phyloP scores from a whole-genome alignment of 2,113 vertebrate species.

The Xyliphius kryptos region DNA sequence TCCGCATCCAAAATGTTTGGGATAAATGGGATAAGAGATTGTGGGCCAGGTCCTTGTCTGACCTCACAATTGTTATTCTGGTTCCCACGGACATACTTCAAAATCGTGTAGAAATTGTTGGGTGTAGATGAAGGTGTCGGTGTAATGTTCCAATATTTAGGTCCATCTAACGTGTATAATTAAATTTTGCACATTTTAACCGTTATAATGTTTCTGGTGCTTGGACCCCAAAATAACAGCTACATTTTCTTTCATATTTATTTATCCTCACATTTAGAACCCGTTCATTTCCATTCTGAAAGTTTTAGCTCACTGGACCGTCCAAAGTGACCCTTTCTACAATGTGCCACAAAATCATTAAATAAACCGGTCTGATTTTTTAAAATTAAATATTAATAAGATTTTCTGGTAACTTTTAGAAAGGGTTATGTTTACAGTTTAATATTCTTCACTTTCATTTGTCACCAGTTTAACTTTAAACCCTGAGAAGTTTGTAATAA shows the following conservation, averaged over 20 bases:
- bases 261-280: conserved; percentile 2
- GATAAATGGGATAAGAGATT: too few relatives aligned
- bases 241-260: conserved; percentile 6
- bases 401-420: conserved; percentile 24
- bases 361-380: background rate
- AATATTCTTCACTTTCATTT: background rate
- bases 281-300: conserved; percentile 24
- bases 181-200: conserved; percentile 6
- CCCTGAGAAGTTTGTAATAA: background rate
- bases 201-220: background rate
- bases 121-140: too few relatives aligned
- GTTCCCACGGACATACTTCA: too few relatives aligned
- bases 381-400: background rate
- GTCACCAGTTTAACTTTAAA: background rate
- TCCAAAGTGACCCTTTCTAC: conserved; percentile 26
- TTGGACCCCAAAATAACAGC: conserved; percentile 6
- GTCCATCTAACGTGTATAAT: background rate
- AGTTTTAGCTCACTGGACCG: background rate
- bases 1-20: too few relatives aligned
- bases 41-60: too few relatives aligned
- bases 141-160: too few relatives aligned
- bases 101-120: too few relatives aligned
- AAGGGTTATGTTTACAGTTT: conserved; percentile 9
- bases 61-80: too few relatives aligned
- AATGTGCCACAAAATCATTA: conserved; percentile 10